phyloP scores from a whole-genome alignment of 2,888 invertebrate genomes.

The Carabus problematicus region DNA sequence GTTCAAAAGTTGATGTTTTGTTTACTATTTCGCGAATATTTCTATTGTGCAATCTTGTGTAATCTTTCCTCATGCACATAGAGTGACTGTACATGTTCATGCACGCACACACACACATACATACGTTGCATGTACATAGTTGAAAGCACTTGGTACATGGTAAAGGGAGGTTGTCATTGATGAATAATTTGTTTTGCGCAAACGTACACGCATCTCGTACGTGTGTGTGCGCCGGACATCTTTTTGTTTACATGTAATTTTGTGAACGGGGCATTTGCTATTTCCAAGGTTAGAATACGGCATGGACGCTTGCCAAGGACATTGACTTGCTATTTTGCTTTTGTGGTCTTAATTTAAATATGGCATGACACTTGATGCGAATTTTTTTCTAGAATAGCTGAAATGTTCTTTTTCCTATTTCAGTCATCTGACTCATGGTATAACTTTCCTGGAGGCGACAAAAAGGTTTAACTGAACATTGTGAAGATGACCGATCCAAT shows the following conservation, averaged over 20 bases:
- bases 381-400: conserved; percentile 32
- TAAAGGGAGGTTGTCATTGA: conserved; percentile 30
- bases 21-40: conserved; percentile 41
- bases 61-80: conserved; percentile 34
- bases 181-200: conserved; percentile 20
- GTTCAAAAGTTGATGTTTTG: conserved; percentile 44
- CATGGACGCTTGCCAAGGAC: conserved; percentile 45
- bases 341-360: conserved; percentile 41
- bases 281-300: conserved; percentile 36
- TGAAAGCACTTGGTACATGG: background rate
- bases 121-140: too few species aligned
- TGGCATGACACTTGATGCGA: conserved; percentile 30
- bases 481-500: conserved; percentile 66
- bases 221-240: conserved; percentile 25
- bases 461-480: background rate
- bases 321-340: conserved; percentile 43
- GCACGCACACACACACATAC: too few species aligned
- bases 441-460: conserved; percentile 23
- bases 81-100: background rate
- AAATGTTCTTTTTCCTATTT: conserved; percentile 35
- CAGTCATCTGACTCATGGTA: conserved; percentile 30
- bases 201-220: conserved; percentile 4
- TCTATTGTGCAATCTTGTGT: conserved; percentile 41
- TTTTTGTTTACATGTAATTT: conserved; percentile 38
- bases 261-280: conserved; percentile 29